Percentiles rank a stretch among this genome's conserved stretches.
Evolutionary conservation across 1,140 invertebrate species (phyloP).

Genomic region (Brachionus paranguensis): DNA sequence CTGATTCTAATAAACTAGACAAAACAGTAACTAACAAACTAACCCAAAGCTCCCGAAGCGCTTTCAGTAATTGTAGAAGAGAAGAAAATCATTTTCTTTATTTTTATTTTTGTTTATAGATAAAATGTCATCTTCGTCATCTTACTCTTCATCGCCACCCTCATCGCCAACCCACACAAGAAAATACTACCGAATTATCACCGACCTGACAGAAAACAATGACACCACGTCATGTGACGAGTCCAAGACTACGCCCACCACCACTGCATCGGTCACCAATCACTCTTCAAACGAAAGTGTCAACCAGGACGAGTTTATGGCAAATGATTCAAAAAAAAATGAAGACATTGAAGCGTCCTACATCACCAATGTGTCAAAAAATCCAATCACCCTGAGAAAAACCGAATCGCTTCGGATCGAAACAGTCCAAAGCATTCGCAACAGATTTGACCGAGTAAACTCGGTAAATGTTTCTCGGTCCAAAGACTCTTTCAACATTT

Average conservation of each 20-base stretch:
- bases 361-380: slow-evolving; percentile 33
- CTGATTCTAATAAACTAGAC: background rate
- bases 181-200: background rate
- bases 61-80: slow-evolving; percentile 17
- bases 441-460: slow-evolving; percentile 29
- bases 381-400: slow-evolving; percentile 31
- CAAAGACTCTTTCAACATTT: background rate
- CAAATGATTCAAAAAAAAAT: background rate
- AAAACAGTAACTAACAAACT: slow-evolving; percentile 5
- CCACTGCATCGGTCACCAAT: background rate
- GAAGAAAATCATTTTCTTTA: background rate
- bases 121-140: slow-evolving; percentile 37
- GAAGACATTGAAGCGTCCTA: slow-evolving; percentile 33
- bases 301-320: slow-evolving; percentile 5
- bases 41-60: slow-evolving; percentile 22
- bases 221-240: background rate
- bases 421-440: slow-evolving; percentile 30
- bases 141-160: slow-evolving; percentile 28
- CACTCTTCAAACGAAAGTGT: slow-evolving; percentile 14
- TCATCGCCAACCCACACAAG: background rate
- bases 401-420: slow-evolving; percentile 33
- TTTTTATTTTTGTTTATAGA: slow-evolving; percentile 10
- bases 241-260: background rate
- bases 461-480: background rate
- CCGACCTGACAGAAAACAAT: background rate